Evolutionary conservation across 2,888 invertebrate genomes (phyloP).

Genomic region (Branchipolynoe longqiensis): DNA sequence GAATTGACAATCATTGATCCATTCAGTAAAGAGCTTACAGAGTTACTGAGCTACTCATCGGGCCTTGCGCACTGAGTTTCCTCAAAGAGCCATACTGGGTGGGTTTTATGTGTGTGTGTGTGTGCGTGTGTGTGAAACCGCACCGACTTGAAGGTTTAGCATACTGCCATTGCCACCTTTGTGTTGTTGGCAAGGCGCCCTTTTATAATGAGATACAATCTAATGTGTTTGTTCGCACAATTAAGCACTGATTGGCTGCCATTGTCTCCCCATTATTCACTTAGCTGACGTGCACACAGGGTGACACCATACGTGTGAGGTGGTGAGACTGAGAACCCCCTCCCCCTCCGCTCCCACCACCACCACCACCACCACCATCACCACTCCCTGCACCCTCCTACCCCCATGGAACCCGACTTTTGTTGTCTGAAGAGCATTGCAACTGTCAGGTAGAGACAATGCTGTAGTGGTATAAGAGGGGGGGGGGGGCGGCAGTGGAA

Average conservation of each 20-base stretch:
- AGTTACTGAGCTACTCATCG: too few relatives aligned
- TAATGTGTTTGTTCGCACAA: constrained; percentile 34
- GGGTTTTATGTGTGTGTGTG: too few relatives aligned
- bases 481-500: too few relatives aligned
- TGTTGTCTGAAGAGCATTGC: background rate
- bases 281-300: constrained; percentile 22
- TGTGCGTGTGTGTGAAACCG: too few relatives aligned
- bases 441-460: constrained; percentile 4
- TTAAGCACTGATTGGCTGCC: constrained; percentile 28
- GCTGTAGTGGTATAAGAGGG: background rate
- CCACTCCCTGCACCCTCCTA: too few relatives aligned
- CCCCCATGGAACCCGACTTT: too few relatives aligned
- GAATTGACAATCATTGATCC: too few relatives aligned
- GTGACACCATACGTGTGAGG: background rate
- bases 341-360: background rate
- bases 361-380: too few relatives aligned
- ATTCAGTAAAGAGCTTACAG: too few relatives aligned
- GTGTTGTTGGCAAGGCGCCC: background rate
- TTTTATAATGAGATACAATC: constrained; percentile 27
- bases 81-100: too few relatives aligned
- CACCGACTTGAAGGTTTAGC: background rate
- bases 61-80: too few relatives aligned
- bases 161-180: background rate
- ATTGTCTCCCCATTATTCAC: constrained; percentile 14
- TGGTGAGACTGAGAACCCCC: background rate